A percentile compares a stretch with the other conserved stretches of the same genome.
phyloP scores from a whole-genome alignment of 2,113 vertebrate genomes.

The Cololabis saira region DNA sequence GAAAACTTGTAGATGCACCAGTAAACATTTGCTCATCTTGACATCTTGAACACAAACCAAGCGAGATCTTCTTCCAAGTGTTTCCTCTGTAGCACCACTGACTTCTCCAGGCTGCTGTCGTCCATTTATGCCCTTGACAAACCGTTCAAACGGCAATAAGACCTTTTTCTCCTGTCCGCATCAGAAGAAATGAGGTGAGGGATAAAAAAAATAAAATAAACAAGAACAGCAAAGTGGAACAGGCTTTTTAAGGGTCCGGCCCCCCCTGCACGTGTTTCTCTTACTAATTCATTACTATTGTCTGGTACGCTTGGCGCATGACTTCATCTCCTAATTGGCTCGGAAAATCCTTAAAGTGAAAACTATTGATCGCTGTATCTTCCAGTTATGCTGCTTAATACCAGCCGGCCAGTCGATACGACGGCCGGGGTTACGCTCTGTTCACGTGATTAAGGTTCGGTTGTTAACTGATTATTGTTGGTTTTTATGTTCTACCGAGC shows the following conservation, averaged over 20 bases:
- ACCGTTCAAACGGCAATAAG: too few species aligned
- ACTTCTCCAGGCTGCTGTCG: too few species aligned
- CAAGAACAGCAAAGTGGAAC: not conserved
- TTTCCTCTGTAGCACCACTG: too few species aligned
- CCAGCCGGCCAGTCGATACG: slow-evolving; percentile 51
- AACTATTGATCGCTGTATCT: slow-evolving; percentile 71
- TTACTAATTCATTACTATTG: slow-evolving; percentile 60
- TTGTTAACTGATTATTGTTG: slow-evolving; percentile 21
- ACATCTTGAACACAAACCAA: too few species aligned
- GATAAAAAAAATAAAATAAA: too few species aligned
- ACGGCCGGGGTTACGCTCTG: slow-evolving; percentile 37
- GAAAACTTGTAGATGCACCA: too few species aligned
- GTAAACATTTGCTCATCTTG: too few species aligned
- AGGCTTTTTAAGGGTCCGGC: slow-evolving; percentile 22
- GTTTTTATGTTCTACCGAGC: slow-evolving; percentile 8
- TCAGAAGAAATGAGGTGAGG: too few species aligned
- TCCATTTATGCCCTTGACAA: too few species aligned
- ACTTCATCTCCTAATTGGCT: slow-evolving; percentile 80
- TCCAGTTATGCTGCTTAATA: slow-evolving; percentile 60
- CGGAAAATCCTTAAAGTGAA: slow-evolving; percentile 78
- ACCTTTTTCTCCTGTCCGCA: too few species aligned
- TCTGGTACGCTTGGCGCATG: slow-evolving; percentile 68
- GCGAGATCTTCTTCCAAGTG: too few species aligned
- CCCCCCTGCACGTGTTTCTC: slow-evolving; percentile 43
- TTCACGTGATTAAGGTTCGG: slow-evolving; percentile 44